Evolutionary conservation across 2,888 invertebrate genomes (phyloP).

Genomic region (Lepidonotus clava): DNA sequence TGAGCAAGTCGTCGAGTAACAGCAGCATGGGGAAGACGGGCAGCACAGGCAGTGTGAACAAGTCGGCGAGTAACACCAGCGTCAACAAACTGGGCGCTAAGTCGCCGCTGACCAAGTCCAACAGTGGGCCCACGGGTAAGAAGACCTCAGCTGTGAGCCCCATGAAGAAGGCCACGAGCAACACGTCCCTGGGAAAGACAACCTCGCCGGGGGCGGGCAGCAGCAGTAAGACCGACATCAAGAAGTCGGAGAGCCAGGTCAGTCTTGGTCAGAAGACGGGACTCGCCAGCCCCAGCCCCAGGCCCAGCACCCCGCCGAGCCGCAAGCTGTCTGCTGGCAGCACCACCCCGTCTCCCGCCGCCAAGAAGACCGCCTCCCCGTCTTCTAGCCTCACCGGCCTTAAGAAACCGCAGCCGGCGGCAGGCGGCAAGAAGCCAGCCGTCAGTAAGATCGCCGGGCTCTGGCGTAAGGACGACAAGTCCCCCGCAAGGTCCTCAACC

Average conservation of each 20-base stretch:
- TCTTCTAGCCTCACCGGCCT: not conserved
- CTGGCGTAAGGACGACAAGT: constrained; percentile 86
- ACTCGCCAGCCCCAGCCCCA: not conserved
- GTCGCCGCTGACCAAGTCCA: constrained; percentile 63
- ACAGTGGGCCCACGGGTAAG: constrained; percentile 34
- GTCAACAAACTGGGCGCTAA: constrained; percentile 68
- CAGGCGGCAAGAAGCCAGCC: constrained; percentile 69
- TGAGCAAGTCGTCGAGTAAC: constrained; percentile 62
- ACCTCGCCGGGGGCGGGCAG: constrained; percentile 63
- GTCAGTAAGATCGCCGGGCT: constrained; percentile 89
- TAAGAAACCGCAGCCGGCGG: not conserved
- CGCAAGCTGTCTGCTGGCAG: constrained; percentile 79
- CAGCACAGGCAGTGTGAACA: constrained; percentile 62
- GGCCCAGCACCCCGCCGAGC: constrained; percentile 32
- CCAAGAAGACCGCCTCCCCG: constrained; percentile 19
- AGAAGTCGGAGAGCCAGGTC: constrained; percentile 71
- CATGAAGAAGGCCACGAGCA: constrained; percentile 68
- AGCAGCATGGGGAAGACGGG: constrained; percentile 66
- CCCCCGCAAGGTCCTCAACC: not conserved
- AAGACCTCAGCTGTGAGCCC: constrained; percentile 43
- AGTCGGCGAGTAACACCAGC: constrained; percentile 56
- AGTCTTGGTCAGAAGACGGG: constrained; percentile 64
- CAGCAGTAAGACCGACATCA: constrained; percentile 62
- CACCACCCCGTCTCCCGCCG: constrained; percentile 62
- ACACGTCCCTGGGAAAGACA: constrained; percentile 68